Conservation (phyloP, 2,113 vertebrate genomes). For the Nyctereutes procyonoides region DNA sequence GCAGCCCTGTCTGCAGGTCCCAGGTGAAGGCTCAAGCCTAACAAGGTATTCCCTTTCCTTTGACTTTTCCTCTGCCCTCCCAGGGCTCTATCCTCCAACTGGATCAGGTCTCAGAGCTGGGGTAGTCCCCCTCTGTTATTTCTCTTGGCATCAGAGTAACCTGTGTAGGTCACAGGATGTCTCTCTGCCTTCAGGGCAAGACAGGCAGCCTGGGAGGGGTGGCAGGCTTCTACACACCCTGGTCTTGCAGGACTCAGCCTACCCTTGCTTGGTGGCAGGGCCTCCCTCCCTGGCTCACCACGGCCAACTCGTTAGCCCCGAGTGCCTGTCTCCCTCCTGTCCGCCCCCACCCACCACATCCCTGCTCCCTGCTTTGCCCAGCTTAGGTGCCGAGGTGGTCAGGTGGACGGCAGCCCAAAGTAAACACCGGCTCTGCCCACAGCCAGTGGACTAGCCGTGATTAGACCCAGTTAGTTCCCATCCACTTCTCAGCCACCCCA, state of each 20-base stretch:
- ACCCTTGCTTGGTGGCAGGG: not conserved
- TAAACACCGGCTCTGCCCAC: not conserved
- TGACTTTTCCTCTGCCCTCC: not conserved
- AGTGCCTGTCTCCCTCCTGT: constrained; percentile 43
- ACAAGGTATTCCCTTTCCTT: not conserved
- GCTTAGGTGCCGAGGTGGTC: not conserved
- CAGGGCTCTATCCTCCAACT: not conserved
- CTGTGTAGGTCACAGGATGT: not conserved
- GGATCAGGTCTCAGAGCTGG: not conserved
- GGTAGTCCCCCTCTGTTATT: not conserved
- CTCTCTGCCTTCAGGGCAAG: not conserved
- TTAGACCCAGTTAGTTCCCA: not conserved
- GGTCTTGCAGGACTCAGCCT: not conserved
- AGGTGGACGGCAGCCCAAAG: too few relatives aligned
- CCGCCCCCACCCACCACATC: too few relatives aligned
- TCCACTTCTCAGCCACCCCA: not conserved
- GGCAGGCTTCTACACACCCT: not conserved
- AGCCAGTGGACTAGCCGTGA: not conserved
- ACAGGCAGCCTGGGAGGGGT: not conserved
- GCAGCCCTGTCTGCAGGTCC: not conserved
- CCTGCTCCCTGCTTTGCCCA: not conserved
- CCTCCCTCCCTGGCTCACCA: not conserved
- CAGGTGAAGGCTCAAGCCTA: not conserved
- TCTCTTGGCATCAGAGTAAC: not conserved
- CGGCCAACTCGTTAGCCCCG: constrained; percentile 4